Conservation (phyloP, 2,888 invertebrate genomes). For the Lymantria dispar region DNA sequence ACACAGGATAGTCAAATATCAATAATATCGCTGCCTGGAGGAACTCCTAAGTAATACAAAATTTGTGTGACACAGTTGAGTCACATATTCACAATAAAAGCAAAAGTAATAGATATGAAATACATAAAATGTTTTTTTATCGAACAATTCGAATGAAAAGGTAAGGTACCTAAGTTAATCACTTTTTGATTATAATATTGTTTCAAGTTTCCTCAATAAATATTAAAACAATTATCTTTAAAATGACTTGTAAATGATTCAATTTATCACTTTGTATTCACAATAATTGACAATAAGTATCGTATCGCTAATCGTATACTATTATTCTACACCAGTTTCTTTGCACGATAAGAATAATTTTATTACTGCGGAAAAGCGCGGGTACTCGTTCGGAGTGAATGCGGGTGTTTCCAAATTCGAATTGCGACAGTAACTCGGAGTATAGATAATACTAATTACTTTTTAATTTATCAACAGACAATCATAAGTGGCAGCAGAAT, state of each 20-base stretch:
- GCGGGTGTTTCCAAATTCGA: constrained; percentile 22
- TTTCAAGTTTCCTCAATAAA: not conserved
- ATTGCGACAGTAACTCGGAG: not conserved
- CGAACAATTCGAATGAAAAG: too few relatives aligned
- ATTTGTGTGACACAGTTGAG: too few relatives aligned
- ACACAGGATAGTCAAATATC: too few relatives aligned
- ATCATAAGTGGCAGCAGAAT: not conserved
- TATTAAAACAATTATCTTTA: constrained; percentile 6
- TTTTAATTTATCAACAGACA: not conserved
- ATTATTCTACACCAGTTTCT: not conserved
- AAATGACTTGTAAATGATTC: not conserved
- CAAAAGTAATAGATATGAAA: too few relatives aligned
- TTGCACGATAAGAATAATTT: not conserved
- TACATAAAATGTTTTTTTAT: too few relatives aligned
- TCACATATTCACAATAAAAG: too few relatives aligned
- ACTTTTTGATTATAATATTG: too few relatives aligned
- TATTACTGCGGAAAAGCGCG: not conserved
- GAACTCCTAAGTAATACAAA: too few relatives aligned
- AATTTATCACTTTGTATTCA: not conserved
- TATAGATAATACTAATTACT: constrained; percentile 1
- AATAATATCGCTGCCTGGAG: too few relatives aligned
- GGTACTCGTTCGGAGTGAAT: not conserved
- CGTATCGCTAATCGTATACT: not conserved
- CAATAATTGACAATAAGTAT: not conserved
- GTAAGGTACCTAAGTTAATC: too few relatives aligned